phyloP scores from a whole-genome alignment of 2,888 invertebrate genomes.

The Unio delphinus region DNA sequence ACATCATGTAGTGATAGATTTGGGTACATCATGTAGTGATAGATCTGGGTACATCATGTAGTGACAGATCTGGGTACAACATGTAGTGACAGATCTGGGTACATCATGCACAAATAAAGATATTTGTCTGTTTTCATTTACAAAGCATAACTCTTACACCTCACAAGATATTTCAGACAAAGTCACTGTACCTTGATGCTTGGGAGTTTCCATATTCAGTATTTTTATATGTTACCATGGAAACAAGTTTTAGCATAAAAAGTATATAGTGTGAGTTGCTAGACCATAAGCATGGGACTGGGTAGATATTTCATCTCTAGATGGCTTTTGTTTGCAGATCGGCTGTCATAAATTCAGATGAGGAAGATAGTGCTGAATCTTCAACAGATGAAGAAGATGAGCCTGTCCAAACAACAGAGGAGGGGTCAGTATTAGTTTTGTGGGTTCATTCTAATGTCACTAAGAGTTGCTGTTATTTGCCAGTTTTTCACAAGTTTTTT shows the following conservation, averaged over 20 bases:
- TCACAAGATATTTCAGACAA: neutral
- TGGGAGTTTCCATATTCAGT: neutral
- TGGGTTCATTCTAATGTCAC: no score
- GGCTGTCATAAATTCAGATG: constrained; percentile 64
- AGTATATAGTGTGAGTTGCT: neutral
- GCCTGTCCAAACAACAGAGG: constrained; percentile 28
- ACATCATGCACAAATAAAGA: no score
- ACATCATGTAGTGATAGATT: no score
- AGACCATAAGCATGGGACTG: neutral
- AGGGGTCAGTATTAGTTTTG: constrained; percentile 16
- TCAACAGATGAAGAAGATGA: constrained; percentile 69
- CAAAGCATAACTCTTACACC: no score
- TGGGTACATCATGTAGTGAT: no score
- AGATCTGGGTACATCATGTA: no score
- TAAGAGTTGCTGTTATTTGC: no score
- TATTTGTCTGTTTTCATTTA: no score
- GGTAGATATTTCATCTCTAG: neutral
- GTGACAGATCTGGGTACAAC: no score
- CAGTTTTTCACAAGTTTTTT: no score
- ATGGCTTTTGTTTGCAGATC: constrained; percentile 39
- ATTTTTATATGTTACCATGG: neutral
- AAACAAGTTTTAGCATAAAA: neutral
- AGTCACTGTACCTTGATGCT: neutral
- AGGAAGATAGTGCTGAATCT: constrained; percentile 70
- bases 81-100: no score